Percentiles rank a stretch among this genome's conserved stretches.
These are phyloP conservation scores for Campopleginae sp. DNA, from an alignment of 2,888 invertebrate genomes.

Conservation along the genomic window DNA sequence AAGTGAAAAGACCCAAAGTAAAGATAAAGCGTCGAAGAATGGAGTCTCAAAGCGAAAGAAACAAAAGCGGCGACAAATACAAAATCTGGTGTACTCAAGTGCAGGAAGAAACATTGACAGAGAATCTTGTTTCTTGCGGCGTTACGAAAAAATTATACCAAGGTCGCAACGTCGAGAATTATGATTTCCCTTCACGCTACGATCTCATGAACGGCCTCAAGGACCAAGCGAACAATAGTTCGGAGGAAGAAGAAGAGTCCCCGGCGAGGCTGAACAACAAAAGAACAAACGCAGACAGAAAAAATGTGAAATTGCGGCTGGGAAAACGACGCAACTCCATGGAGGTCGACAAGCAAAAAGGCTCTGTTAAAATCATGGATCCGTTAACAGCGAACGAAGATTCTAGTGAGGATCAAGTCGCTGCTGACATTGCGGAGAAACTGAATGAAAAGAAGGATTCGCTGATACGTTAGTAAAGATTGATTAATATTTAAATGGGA, in stretches of 20 bases:
- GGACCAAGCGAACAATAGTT: slow-evolving; percentile 84
- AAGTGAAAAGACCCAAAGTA: slow-evolving; percentile 86
- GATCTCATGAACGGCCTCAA: slow-evolving; percentile 62
- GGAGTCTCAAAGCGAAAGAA: slow-evolving; percentile 83
- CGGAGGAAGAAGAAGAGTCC: slow-evolving; percentile 85
- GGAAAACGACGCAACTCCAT: slow-evolving; percentile 85
- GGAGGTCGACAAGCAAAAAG: slow-evolving; percentile 85
- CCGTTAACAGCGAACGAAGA: slow-evolving; percentile 86
- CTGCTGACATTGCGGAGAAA: slow-evolving; percentile 90
- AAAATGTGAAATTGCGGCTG: slow-evolving; percentile 86
- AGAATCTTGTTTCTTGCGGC: slow-evolving; percentile 91
- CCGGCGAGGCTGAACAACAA: slow-evolving; percentile 85
- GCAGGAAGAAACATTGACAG: slow-evolving; percentile 92
- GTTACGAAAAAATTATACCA: slow-evolving; percentile 88
- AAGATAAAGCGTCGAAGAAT: slow-evolving; percentile 82
- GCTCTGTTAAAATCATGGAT: slow-evolving; percentile 86
- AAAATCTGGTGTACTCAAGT: slow-evolving; percentile 90
- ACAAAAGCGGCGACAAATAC: slow-evolving; percentile 88
- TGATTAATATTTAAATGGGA: neutral
- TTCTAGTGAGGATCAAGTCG: slow-evolving; percentile 87
- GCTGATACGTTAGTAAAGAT: slow-evolving; percentile 87
- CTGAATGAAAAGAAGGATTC: slow-evolving; percentile 90
- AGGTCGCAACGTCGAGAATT: slow-evolving; percentile 90
- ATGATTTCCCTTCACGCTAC: slow-evolving; percentile 87
- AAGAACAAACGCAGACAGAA: slow-evolving; percentile 86